Conservation (phyloP, 2,113 vertebrate species). For the Penelope pileata region DNA sequence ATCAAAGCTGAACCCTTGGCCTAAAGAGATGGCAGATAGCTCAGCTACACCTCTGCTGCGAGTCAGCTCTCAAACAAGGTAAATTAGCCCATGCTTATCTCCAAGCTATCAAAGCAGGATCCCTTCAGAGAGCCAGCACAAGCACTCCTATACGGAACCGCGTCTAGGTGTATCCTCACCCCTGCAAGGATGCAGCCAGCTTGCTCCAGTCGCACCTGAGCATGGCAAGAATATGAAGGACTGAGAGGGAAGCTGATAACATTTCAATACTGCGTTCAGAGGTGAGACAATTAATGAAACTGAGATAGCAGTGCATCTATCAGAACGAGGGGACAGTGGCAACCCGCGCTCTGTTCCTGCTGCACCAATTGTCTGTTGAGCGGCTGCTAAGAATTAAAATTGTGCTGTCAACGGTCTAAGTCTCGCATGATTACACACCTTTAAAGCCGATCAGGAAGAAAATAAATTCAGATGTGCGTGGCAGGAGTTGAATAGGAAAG, state of each 20-base stretch:
- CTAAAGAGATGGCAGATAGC: neutral
- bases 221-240: neutral
- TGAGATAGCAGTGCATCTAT: constrained; percentile 14
- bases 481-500: constrained; percentile 33
- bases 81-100: neutral
- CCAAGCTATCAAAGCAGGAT: neutral
- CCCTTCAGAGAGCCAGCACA: neutral
- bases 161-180: neutral
- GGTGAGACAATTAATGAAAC: constrained; percentile 41
- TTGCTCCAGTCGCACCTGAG: fast-evolving
- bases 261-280: neutral
- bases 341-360: constrained; percentile 26
- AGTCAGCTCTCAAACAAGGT: neutral
- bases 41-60: neutral
- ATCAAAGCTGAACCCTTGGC: neutral
- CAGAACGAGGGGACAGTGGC: constrained; percentile 1
- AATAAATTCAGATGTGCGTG: constrained; percentile 53
- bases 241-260: neutral
- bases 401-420: constrained; percentile 43
- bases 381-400: constrained; percentile 61
- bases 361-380: neutral
- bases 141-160: neutral
- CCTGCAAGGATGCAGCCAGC: neutral
- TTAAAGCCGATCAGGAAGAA: constrained; percentile 62
- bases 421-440: constrained; percentile 63